Base-by-base conservation (phyloP, 1,140 invertebrate species). In the Neodiprion fabricii region DNA sequence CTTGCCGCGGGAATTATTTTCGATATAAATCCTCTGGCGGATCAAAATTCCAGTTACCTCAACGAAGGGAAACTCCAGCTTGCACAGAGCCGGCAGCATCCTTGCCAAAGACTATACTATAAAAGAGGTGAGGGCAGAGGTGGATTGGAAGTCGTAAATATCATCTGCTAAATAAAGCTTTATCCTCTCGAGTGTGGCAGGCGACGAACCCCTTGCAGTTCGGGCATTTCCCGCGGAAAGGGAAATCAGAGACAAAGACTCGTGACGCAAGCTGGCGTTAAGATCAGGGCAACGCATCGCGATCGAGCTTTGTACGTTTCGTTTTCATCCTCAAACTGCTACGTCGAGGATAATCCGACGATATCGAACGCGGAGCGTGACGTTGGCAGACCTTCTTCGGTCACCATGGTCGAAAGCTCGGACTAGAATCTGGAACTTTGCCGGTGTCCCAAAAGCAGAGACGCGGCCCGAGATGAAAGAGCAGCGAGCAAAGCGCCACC, bases 151-250 rank as follows among this genome's bases (percentile, higher is more conserved):
- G 85, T 85, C 84, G 81, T 86, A 87, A 87, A 87, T 86, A 87
- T 87, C 85, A 86, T 87, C 85, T 86, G 84, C 85, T 86, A 86
- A 87, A 86, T 86, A 86, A 86, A 85, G 83, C 84, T 85, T 83
- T 78, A 81, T 84, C 82, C 79, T 84, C 28, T 40, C 77, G 83
- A 85, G 83, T 84, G 80, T 78, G 72, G 79, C 66, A 73, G 70
- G 70, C 47, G 70, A 48, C 28, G 73, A 75, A 80, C 69, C 48
- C 53, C 53, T 17, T 17, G 11, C 11, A 61, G n/a, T 14, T 61
- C 11, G 28, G 28, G 28, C 48, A 67, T 50, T 53, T 72, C 14
- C 53, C 53, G 49, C 61, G 71, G 47, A 68, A 73, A 68, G 48
- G 53, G 53, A 68, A 70, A 73, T 61, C 53, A 70, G 82, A 84